Base-by-base conservation (phyloP, 2,888 invertebrate species). In the Torymus aiolomorphi region DNA sequence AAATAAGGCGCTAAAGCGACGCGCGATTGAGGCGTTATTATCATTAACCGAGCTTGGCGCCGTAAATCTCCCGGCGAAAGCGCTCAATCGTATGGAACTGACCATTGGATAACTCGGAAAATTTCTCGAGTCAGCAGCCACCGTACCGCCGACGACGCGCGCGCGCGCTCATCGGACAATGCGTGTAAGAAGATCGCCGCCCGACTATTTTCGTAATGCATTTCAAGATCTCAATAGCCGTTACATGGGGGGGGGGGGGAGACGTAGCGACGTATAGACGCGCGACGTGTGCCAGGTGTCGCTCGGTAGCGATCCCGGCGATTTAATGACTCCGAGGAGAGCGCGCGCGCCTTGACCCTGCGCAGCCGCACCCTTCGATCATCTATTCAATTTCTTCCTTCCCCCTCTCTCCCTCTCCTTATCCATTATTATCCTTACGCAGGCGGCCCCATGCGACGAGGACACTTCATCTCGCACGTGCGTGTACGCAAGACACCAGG, bases 281-380 rank as follows among this genome's bases (percentile, higher is more conserved):
- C 57, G 49, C 20, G 78, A 20, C 66, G 78, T 24, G 78, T 78
- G 79, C 79, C 79, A 79, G 79, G 79, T 79, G 79, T 79, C 79
- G 78, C 76, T 20, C 42, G 42, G 42, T 42, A 42, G 42, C 42
- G 42, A 14, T 13, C 1, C 20, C 69, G 49, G 59, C 52, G 73
- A 78, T 78, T 78, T 78, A 78, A 78, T 78, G 78, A 78, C 73
- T 65, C 51, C 74, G n/a, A 31, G 31, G 57, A 24, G 49, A 49
- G 66, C 20, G 54, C 24, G 49, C 67, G 16, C 76, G 72, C 59
- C 72, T 77, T 72, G 77, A 77, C 65, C 77, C 62, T 57, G 49
- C 49, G 16, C 14, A 51, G 12, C 13, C 18, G 42, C 20, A 56
- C 52, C 71, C 62, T 77, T 74, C 74, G 74, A 78, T 78, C 67